Conservation (phyloP, 2,113 vertebrate species). For the Pelecanoides urinatrix region DNA sequence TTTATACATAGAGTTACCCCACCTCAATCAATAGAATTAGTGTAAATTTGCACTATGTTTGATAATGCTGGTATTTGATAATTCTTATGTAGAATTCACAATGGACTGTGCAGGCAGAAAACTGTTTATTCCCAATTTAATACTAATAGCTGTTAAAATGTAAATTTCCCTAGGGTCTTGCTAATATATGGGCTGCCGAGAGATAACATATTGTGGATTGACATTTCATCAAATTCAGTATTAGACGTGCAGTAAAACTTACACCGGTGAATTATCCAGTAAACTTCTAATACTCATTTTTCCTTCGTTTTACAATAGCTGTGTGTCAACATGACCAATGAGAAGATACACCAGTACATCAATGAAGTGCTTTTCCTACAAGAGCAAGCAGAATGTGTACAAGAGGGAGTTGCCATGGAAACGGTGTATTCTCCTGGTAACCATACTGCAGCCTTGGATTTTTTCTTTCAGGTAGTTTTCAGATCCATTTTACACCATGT, state of each 20-base stretch:
- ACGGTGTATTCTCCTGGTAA: constrained; percentile 80
- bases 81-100: neutral
- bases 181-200: neutral
- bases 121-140: neutral
- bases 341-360: constrained; percentile 89
- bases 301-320: constrained; percentile 73
- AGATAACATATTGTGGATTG: neutral
- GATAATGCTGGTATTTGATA: neutral
- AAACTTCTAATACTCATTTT: constrained; percentile 4
- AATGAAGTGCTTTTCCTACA: constrained; percentile 90
- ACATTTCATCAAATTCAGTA: neutral
- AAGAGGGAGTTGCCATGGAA: constrained; percentile 92
- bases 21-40: neutral
- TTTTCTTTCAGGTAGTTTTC: constrained; percentile 91
- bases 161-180: neutral
- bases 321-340: constrained; percentile 96
- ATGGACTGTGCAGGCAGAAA: neutral
- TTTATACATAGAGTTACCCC: neutral
- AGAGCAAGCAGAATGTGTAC: constrained; percentile 90
- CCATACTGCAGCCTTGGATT: constrained; percentile 86
- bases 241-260: neutral
- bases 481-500: neutral
- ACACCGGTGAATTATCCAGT: neutral
- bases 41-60: neutral
- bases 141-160: neutral